Percentiles rank a stretch among this genome's conserved stretches.
Evolutionary conservation across 2,797 vertebrate species (phyloP).

Genomic region (Okamejei kenojei): DNA sequence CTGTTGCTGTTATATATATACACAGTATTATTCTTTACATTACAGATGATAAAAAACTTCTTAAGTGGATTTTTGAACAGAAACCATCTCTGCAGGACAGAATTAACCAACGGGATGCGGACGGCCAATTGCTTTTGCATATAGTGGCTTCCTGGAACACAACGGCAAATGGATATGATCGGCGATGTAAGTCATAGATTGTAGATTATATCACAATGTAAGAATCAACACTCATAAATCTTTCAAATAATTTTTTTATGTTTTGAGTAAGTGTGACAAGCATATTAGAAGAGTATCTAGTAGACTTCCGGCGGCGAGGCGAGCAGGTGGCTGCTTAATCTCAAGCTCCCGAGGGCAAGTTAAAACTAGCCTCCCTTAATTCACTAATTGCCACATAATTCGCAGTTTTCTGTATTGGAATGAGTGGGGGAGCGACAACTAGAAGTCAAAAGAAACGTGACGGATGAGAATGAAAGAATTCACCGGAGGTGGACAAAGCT

Average conservation of each 20-base stretch:
- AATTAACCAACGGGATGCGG: conserved; percentile 58
- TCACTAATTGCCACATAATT: too few species aligned
- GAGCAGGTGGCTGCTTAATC: too few species aligned
- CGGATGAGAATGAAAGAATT: too few species aligned
- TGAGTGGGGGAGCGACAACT: too few species aligned
- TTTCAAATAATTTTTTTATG: neutral
- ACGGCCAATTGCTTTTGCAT: conserved; percentile 58
- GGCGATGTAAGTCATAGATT: conserved; percentile 50
- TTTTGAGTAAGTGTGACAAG: too few species aligned
- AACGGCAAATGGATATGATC: conserved; percentile 47
- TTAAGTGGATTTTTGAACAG: conserved; percentile 53
- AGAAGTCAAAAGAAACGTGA: too few species aligned
- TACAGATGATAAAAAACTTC: conserved; percentile 56
- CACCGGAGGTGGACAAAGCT: too few species aligned
- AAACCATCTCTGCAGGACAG: conserved; percentile 53
- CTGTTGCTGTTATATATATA: neutral
- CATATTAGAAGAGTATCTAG: neutral
- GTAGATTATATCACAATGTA: neutral
- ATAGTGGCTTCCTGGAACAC: conserved; percentile 48
- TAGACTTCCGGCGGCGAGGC: neutral
- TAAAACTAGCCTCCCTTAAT: too few species aligned
- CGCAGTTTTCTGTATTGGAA: too few species aligned
- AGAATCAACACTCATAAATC: neutral
- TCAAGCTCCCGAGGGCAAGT: too few species aligned
- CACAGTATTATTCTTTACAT: conserved; percentile 39